Evolutionary conservation across 2,113 vertebrate genomes (phyloP), one percentile per base, ranked within the genome.

Genomic region (Lontra canadensis): DNA sequence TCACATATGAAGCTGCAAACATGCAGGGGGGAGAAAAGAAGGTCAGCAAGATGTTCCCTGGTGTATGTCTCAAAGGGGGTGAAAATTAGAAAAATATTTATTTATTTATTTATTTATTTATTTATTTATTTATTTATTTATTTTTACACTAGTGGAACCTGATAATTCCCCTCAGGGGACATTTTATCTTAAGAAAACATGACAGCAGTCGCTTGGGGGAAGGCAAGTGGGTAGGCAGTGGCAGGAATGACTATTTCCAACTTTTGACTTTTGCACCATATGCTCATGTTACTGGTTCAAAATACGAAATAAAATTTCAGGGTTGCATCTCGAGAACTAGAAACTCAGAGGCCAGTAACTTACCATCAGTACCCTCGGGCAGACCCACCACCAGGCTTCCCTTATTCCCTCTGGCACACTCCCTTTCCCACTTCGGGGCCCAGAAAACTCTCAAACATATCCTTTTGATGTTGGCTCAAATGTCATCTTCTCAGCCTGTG

Each of bases 61-160:
- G 4, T 59, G 7, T 47, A 31, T 78, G 71, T 74, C 76, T 94
- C 15, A 52, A 88, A 29, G 31, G 25, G 47, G 17, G 26, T 47
- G n/a, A 65, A 92, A 93, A 97, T 34, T 23, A 82, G 47, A 80
- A 94, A 93, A 94, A 49, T 42, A 42, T 42, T 42, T 52, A 94
- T 12, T 71, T 13, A 67, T 63, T 91, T 74, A n/a, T 47, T 42
- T 39, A 39, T 39, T 39, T 52, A 94, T 11, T 71, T 13, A 67
- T 63, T 91, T 74, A n/a, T 47, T 42, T 47, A 88, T 26, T 42
- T 87, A 59, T 49, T 39, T n/a, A 49, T 80, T 71, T 85, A 87
- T 88, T 97, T 97, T 80, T 31, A 79, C 10, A 94, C 12, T 87
- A 74, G 9, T 8, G 71, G n/a, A 96, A 95, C 39, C 39, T 87